These are phyloP conservation scores for Aradophagus sp. DNA, from an alignment of 1,140 invertebrate species.

Conservation along the genomic window DNA sequence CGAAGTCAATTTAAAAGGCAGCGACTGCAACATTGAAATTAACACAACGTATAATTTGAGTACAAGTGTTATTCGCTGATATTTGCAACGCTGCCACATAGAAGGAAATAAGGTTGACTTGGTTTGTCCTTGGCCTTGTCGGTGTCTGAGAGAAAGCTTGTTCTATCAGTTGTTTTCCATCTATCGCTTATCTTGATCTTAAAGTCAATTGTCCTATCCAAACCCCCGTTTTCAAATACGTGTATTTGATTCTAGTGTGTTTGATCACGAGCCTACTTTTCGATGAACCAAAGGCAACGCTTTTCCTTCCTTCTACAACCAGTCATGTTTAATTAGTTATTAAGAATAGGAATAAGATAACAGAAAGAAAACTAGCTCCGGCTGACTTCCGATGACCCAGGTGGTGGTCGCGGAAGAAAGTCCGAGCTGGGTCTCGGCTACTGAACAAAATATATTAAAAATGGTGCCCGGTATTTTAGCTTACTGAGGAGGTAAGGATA, in stretches of 20 bases:
- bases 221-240: not conserved
- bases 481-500: constrained; percentile 76
- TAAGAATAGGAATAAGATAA: constrained; percentile 56
- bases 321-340: constrained; percentile 30
- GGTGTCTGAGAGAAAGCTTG: constrained; percentile 14
- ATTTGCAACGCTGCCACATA: constrained; percentile 34
- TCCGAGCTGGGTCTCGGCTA: constrained; percentile 21
- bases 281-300: constrained; percentile 52
- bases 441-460: constrained; percentile 71
- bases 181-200: not conserved
- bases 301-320: constrained; percentile 36
- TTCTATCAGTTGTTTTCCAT: no score
- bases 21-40: not conserved
- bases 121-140: constrained; percentile 35
- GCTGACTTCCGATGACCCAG: constrained; percentile 34
- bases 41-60: no score
- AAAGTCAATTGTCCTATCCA: constrained; percentile 1
- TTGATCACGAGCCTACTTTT: not conserved
- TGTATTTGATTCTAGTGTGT: not conserved
- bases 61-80: not conserved
- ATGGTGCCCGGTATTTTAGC: constrained; percentile 75
- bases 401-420: constrained; percentile 30
- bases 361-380: constrained; percentile 53
- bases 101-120: constrained; percentile 49
- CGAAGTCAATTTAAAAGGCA: no score